Evolutionary conservation across 2,888 invertebrate species (phyloP), one percentile per base, ranked within the genome.

Genomic region (Dasypogon diadema): DNA sequence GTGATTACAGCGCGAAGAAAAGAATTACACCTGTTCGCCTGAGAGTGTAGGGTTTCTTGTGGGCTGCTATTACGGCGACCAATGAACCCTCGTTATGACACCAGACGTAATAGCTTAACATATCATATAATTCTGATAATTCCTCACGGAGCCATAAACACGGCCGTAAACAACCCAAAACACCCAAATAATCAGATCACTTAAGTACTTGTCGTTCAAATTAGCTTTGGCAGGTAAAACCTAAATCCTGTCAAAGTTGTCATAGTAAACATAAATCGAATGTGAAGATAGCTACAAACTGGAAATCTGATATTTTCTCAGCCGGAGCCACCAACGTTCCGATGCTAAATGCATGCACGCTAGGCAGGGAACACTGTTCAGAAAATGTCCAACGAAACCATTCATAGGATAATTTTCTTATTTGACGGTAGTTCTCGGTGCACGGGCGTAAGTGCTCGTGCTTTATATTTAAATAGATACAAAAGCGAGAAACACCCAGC

Each of bases 211-310:
- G 65, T 46, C 46, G 65, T 48, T 68, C 65, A 68, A 68, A 68
- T 68, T 68, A 68, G 65, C 48, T 48, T 24, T 48, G 65, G 48
- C 65, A 68, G 65, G 24, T 68, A 68, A 68, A 65, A 70, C 54
- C 70, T 34, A 34, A 51, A 46, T 70, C 70, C 70, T 54, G 70
- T 70, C 70, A 51, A 54, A 70, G 46, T 46, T 73, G 73, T 73
- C 73, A 73, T 37, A 73, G 73, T 34, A 56, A 73, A 56, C 73
- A 73, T 73, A 73, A 73, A 73, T 73, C 73, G 22, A 56, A 56
- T 56, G 73, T 55, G 56, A 56, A 73, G 73, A 73, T 73, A 56
- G 73, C 21, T 73, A 73, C 73, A 73, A 73, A 56, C 73, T 73
- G 56, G 73, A 73, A 73, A 73, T 73, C 14, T 73, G 73, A 73